These are phyloP conservation scores for Coregonus sp. DNA, from an alignment of 2,797 vertebrate species.

Conservation along the genomic window DNA sequence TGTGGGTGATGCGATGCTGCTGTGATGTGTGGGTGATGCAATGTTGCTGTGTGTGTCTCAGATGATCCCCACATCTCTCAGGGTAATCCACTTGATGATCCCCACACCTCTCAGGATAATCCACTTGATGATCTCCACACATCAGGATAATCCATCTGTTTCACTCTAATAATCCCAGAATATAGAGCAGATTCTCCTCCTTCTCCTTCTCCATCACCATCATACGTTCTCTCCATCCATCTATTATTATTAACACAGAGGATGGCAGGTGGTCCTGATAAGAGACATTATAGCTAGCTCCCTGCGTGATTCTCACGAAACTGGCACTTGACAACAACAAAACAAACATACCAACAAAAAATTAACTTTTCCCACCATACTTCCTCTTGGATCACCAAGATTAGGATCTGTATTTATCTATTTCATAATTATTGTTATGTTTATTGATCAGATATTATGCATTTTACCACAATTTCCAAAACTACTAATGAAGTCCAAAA, in stretches of 20 bases:
- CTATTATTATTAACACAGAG: conserved; percentile 48
- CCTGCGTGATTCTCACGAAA: no score
- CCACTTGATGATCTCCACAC: conserved; percentile 7
- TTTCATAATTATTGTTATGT: no score
- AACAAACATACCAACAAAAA: no score
- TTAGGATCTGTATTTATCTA: no score
- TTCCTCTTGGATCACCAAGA: no score
- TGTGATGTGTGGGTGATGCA: neutral
- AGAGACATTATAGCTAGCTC: neutral
- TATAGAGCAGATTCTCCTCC: conserved; percentile 39
- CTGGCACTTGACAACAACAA: no score
- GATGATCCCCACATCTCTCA: neutral
- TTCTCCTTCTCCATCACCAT: neutral
- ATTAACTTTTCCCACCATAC: no score
- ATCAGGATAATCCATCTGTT: conserved; percentile 44
- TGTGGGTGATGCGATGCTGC: neutral
- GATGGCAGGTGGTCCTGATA: no score
- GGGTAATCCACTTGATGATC: neutral
- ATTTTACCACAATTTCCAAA: no score
- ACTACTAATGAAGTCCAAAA: no score
- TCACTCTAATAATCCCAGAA: conserved; percentile 54
- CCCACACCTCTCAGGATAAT: conserved; percentile 23
- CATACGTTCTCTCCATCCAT: conserved; percentile 24
- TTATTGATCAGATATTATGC: no score
- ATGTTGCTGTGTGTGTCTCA: neutral